These are phyloP conservation scores for Phoxinus phoxinus DNA, from an alignment of 2,113 vertebrate genomes.

Conservation along the genomic window DNA sequence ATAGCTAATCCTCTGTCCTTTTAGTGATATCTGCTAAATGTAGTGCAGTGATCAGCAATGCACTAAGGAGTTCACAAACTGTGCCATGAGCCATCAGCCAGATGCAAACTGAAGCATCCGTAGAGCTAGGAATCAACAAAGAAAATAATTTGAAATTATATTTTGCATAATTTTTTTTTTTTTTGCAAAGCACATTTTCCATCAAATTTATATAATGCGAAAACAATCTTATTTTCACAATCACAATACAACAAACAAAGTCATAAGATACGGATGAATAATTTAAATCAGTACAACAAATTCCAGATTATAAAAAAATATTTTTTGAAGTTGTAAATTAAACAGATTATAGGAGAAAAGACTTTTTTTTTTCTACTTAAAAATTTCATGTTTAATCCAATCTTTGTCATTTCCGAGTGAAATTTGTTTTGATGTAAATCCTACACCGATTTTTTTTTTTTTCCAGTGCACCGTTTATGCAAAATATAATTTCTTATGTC, in stretches of 20 bases:
- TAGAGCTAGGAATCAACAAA: too few relatives aligned
- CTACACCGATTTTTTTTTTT: not conserved
- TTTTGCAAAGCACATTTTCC: not conserved
- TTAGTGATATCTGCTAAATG: not conserved
- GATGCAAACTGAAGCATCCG: not conserved
- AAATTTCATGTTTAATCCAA: too few relatives aligned
- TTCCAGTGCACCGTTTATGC: not conserved
- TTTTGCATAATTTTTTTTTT: not conserved
- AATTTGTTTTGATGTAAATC: not conserved
- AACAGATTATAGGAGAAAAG: too few relatives aligned
- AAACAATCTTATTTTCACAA: not conserved
- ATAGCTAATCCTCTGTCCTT: not conserved
- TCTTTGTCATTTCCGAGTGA: not conserved
- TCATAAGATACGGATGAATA: not conserved
- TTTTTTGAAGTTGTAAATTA: not conserved
- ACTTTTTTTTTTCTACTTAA: too few relatives aligned
- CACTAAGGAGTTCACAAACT: slow-evolving; percentile 30
- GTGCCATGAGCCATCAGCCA: slow-evolving; percentile 35
- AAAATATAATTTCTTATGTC: slow-evolving; percentile 8
- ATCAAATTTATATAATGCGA: not conserved
- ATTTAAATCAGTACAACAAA: not conserved
- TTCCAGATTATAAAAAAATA: not conserved
- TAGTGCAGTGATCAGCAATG: slow-evolving; percentile 16
- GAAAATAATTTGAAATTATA: not conserved
- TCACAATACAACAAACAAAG: not conserved